Base-by-base conservation (phyloP, 2,797 vertebrate species). In the Sebastes oblongus region DNA sequence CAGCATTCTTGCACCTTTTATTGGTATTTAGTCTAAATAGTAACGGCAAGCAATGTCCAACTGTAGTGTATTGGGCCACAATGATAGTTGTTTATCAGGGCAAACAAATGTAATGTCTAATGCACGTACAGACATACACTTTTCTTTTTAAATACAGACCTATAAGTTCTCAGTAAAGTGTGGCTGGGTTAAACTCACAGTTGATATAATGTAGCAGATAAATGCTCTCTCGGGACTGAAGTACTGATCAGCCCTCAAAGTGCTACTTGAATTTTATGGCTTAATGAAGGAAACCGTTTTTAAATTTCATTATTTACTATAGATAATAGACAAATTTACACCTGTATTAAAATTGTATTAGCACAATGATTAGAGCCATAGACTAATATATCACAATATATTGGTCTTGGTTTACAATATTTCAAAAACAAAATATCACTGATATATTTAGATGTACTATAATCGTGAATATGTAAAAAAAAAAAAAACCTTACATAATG, bases 1-100 rank as follows among this genome's bases (percentile, higher is more conserved):
- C 56, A 34, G 85, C 94, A 96, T 96, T 96, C 94, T 95, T 94
- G 77, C 92, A 93, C 89, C 91, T 95, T 94, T 95, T 90, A 88
- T 91, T 91, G 90, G 87, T 78, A 90, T 91, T 92, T 85, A 66
- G 66, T 67, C 39, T 14, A 80, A 89, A 77, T 46, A 66, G 66
- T 77, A 59, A 72, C 56, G 18, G 12, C 25, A 29, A 75, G 36
- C 16, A 2, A 66, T 10, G 18, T 18, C 29, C 20, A 29, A 20
- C 27, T 27, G 46, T 16, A 42, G 30, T n/a, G 20, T 60, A 7
- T 66, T 1, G 7, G 13, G 24, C 64, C 32, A 29, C 29, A 14
- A 68, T 18, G 11, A 9, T 1, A 42, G 9, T 11, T 4, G 16
- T 4, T 42, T 11, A 27, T 11, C 8, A 3, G 16, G 7, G 11